Percentiles rank a stretch among this genome's conserved stretches.
Conservation (phyloP, 1,140 invertebrate species). For the Aricia agestis region DNA sequence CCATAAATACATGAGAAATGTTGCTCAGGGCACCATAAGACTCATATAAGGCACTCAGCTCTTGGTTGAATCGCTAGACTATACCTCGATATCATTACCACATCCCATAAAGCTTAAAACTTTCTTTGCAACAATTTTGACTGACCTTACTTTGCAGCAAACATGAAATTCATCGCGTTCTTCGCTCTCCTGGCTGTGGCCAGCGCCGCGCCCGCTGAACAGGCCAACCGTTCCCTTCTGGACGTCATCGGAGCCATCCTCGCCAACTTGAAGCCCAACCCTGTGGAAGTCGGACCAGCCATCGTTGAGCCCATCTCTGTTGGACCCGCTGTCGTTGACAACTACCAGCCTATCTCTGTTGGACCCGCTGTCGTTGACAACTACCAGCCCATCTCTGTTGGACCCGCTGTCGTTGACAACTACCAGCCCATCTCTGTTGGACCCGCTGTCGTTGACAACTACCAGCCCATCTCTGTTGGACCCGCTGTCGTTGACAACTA, state of each 20-base stretch:
- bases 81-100: too few species aligned
- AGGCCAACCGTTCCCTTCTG: background rate
- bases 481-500: too few species aligned
- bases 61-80: too few species aligned
- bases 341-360: constrained; percentile 20
- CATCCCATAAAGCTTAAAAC: too few species aligned
- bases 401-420: too few species aligned
- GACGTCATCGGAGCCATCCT: constrained; percentile 9
- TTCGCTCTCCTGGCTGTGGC: constrained; percentile 38
- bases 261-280: constrained; percentile 19
- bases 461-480: too few species aligned
- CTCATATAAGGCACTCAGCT: too few species aligned
- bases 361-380: constrained; percentile 24
- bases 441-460: too few species aligned
- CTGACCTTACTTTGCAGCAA: constrained; percentile 25
- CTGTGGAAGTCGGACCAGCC: constrained; percentile 31
- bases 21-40: too few species aligned
- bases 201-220: constrained; percentile 31
- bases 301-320: constrained; percentile 23
- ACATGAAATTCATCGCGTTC: constrained; percentile 37
- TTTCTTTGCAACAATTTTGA: too few species aligned
- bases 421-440: too few species aligned
- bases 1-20: too few species aligned
- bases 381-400: background rate
- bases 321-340: constrained; percentile 7